A percentile compares a stretch with the other conserved stretches of the same genome.
Evolutionary conservation across 2,113 vertebrate genomes (phyloP).

Genomic region (Macroglossus sobrinus): DNA sequence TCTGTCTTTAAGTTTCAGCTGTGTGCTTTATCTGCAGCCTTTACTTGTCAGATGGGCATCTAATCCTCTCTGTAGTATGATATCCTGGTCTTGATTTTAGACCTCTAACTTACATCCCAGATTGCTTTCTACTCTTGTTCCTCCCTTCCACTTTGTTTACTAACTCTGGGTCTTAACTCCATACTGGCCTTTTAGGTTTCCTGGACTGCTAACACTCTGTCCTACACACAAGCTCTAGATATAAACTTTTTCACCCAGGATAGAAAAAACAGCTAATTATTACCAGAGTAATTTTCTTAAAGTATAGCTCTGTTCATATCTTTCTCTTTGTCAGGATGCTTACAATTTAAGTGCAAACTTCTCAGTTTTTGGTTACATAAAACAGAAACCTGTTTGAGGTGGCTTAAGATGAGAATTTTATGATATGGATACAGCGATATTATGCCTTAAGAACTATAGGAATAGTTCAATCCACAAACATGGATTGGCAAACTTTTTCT

Average conservation of each 20-base stretch:
- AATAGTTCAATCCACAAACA: not conserved
- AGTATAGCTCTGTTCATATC: not conserved
- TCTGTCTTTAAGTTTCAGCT: not conserved
- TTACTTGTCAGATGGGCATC: not conserved
- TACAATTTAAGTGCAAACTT: not conserved
- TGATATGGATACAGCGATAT: not conserved
- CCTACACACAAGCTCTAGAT: not conserved
- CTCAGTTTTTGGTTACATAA: not conserved
- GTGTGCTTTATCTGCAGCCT: not conserved
- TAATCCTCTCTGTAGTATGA: not conserved
- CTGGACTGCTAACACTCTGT: not conserved
- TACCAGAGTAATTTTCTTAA: not conserved
- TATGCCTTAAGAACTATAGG: not conserved
- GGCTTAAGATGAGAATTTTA: not conserved
- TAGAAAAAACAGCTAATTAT: not conserved
- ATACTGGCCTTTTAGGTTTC: not conserved
- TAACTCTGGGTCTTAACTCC: not conserved
- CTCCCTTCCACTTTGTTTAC: not conserved
- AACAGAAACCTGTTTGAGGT: not conserved
- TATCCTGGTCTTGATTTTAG: not conserved
- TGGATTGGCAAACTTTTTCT: not conserved
- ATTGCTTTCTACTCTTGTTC: not conserved
- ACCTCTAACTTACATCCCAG: not conserved
- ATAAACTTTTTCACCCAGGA: not conserved
- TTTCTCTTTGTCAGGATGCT: not conserved